Base-by-base conservation (phyloP, 2,797 vertebrate genomes). In the Apodemus agrarius region DNA sequence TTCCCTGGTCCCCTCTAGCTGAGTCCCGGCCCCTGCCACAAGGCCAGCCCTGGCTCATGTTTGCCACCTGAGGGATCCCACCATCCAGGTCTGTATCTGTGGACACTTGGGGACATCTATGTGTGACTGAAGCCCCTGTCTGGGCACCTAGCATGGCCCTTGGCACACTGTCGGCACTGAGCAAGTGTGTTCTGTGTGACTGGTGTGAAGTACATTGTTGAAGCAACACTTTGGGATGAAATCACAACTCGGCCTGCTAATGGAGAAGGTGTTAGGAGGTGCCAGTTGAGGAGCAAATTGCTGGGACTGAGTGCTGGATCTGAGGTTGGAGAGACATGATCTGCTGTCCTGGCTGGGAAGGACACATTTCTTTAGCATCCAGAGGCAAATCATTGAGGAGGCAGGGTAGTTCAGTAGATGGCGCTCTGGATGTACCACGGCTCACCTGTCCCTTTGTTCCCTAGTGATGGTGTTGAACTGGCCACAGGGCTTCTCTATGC, bases 141-240 rank as follows among this genome's bases (percentile, higher is more conserved):
- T 3, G 0, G 72, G 65, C 65, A 14, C 87, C 65, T 59, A 0
- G 9, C 29, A 2, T 11, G 74, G 52, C 34, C 90, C 52, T 85
- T 61, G 59, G 96, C 59, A 46, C 13, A 0, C 1, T 19, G 34
- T 1, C 6, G 78, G 69, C 40, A 67, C 54, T 67, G 26, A 76
- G 34, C 80, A 89, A 54, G 22, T 49, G 67, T 40, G 46, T 63
- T 91, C 75, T 63, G 34, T 74, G 29, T 94, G 63, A 90, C 59
- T 43, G 78, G 63, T 8, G 24, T 49, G 75, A 72, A 96, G 86
- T 43, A 76, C 67, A 72, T 67, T 76, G 86, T 75, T 69, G 75
- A 89, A 67, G 52, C 31, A 29, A 76, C 63, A 40, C 57, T 76
- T 95, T 31, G 24, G 80, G 87, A 34, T 95, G 76, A 93, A 94